These are phyloP conservation scores for Atopsyche davidsoni DNA, from an alignment of 1,140 invertebrate species.

Conservation along the genomic window DNA sequence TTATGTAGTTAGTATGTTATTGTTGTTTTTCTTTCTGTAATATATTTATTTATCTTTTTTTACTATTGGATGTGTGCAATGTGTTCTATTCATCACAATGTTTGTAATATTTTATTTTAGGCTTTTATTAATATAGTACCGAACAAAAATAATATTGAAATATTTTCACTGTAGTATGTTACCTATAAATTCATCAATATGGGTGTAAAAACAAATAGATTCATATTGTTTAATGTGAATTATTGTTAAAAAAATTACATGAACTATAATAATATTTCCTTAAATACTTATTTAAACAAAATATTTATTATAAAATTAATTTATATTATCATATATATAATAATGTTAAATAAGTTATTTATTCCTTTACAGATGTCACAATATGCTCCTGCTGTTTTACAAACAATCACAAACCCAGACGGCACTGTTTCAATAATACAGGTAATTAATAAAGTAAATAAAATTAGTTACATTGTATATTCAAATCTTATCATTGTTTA, in stretches of 20 bases:
- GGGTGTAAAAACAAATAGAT: no score
- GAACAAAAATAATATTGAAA: no score
- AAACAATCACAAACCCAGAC: conserved; percentile 94
- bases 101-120: background rate
- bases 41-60: conserved; percentile 3
- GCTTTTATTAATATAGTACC: no score
- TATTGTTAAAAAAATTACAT: background rate
- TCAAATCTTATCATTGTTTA: conserved; percentile 1
- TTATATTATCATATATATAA: conserved; percentile 1
- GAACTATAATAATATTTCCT: background rate
- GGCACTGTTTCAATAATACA: conserved; percentile 94
- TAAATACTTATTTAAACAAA: conserved; percentile 3
- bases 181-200: no score
- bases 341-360: conserved; percentile 4
- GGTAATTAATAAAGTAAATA: conserved; percentile 54
- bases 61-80: background rate
- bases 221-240: no score
- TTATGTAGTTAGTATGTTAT: no score
- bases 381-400: conserved; percentile 86
- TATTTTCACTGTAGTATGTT: no score
- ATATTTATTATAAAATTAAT: conserved; percentile 3
- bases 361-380: conserved; percentile 51
- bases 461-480: background rate
- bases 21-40: no score
- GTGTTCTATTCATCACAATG: background rate